Evolutionary conservation across 2,888 invertebrate genomes (phyloP).

Genomic region (Temnothorax rugatulus): DNA sequence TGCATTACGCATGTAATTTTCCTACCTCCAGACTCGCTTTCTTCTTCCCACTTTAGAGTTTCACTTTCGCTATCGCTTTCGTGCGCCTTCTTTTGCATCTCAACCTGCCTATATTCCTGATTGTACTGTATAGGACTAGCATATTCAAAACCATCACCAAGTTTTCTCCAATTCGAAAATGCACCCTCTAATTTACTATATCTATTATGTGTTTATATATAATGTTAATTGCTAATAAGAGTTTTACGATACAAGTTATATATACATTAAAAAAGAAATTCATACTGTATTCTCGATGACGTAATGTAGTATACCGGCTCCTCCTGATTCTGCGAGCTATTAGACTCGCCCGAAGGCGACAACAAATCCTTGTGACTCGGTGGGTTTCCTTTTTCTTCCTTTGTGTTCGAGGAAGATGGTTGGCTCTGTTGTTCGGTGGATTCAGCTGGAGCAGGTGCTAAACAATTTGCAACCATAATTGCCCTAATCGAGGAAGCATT

Average conservation of each 20-base stretch:
- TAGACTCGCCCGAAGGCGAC: slow-evolving; percentile 67
- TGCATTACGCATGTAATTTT: slow-evolving; percentile 18
- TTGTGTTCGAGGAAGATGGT: slow-evolving; percentile 78
- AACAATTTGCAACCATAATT: slow-evolving; percentile 92
- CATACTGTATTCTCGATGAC: slow-evolving; percentile 85
- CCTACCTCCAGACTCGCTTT: slow-evolving; percentile 82
- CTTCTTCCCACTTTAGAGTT: slow-evolving; percentile 80
- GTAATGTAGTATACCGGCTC: slow-evolving; percentile 81
- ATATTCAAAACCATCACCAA: slow-evolving; percentile 86
- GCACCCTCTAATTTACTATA: slow-evolving; percentile 84
- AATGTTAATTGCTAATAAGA: slow-evolving; percentile 23
- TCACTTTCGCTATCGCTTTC: slow-evolving; percentile 82
- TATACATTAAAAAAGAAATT: slow-evolving; percentile 19
- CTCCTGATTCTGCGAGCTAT: slow-evolving; percentile 68
- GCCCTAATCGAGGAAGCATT: slow-evolving; percentile 93
- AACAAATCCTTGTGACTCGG: slow-evolving; percentile 87
- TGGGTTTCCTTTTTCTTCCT: slow-evolving; percentile 87
- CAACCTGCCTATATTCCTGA: slow-evolving; percentile 89
- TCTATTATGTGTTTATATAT: slow-evolving; percentile 65
- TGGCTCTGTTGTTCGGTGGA: slow-evolving; percentile 78
- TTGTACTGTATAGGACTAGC: slow-evolving; percentile 89
- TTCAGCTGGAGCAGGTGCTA: slow-evolving; percentile 85
- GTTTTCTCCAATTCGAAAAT: slow-evolving; percentile 85
- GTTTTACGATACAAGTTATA: neutral
- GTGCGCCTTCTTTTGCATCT: slow-evolving; percentile 83